Base-by-base conservation (phyloP, 2,888 invertebrate genomes). In the Pinctada fucata region DNA sequence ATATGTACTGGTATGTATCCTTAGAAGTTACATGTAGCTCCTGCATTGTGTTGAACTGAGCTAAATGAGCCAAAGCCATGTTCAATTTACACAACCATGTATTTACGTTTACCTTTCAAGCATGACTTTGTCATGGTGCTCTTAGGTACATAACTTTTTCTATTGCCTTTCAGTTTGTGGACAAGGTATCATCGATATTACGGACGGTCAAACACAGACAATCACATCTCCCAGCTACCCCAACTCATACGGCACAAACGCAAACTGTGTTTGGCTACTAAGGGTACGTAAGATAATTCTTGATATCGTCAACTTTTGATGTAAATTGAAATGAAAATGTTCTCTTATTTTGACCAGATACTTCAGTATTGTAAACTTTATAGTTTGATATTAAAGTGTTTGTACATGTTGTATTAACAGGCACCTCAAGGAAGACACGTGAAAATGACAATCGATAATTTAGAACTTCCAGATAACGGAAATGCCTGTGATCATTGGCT, bases 401-500 rank as follows among this genome's bases (percentile, higher is more conserved):
- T 58, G 58, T 58, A 58, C 8, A 58, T 8, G 13, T 58, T 58
- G 58, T 58, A 58, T 10, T 58, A 10, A 58, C 58, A 66, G 66
- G 66, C 66, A n/a, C 66, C 66, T 13, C 13, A 31, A 16, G 66
- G 31, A 6, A 66, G 16, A 13, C 31, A 66, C 31, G 31, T 66
- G 13, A 8, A 16, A n/a, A 8, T 66, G 8, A 66, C 13, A 6
- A 31, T 66, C 6, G 66, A 16, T 66, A 31, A 66, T 66, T 66
- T 66, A 6, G 31, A 66, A 8, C 66, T 66, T 31, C 31, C 66
- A 31, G 8, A 8, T 6, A 66, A 8, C 5, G 47, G 48, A 5
- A 47, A 13, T 51, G 16, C n/a, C 6, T 74, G 74, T 31, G 10
- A 50, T n/a, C 74, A 74, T 51, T 74, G 74, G 74, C 6, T 74